Conservation (phyloP, 2,797 vertebrate genomes). For the Gadopsis bispinosus region DNA sequence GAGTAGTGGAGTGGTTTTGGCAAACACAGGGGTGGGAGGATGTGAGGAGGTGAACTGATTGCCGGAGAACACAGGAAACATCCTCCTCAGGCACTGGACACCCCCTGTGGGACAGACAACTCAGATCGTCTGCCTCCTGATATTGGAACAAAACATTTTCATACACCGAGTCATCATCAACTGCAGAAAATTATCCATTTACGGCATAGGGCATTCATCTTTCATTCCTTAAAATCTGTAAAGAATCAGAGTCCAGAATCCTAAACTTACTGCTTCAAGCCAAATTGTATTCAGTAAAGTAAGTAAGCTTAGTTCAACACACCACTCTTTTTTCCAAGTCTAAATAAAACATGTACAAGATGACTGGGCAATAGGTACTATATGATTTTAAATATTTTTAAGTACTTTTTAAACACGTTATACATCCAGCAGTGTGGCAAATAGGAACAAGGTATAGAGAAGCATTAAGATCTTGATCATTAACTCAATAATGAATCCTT, state of each 20-base stretch:
- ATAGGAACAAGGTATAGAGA: constrained; percentile 4
- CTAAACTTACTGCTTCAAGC: not conserved
- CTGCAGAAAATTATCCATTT: not conserved
- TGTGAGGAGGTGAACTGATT: constrained; percentile 63
- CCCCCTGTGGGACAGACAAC: constrained; percentile 47
- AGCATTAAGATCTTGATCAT: constrained; percentile 58
- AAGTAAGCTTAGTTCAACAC: not conserved
- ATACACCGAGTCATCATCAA: constrained; percentile 6
- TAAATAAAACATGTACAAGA: not conserved
- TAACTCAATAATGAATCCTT: constrained; percentile 64
- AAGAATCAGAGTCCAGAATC: not conserved
- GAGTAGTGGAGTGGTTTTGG: constrained; percentile 64
- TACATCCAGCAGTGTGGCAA: not conserved
- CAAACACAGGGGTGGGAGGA: constrained; percentile 60
- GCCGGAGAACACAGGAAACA: constrained; percentile 67
- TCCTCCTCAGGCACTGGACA: constrained; percentile 51
- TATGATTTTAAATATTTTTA: not conserved
- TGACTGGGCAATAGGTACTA: not conserved
- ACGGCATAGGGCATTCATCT: not conserved
- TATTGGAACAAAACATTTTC: constrained; percentile 21
- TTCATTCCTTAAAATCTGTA: constrained; percentile 15
- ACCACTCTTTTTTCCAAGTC: not conserved
- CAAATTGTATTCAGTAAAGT: not conserved
- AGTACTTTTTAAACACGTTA: constrained; percentile 8
- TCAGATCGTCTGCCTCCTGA: constrained; percentile 35